A percentile compares a stretch with the other conserved stretches of the same genome.
Conservation (phyloP, 1,140 invertebrate genomes). For the Gyrodactylus bullatarudis region DNA sequence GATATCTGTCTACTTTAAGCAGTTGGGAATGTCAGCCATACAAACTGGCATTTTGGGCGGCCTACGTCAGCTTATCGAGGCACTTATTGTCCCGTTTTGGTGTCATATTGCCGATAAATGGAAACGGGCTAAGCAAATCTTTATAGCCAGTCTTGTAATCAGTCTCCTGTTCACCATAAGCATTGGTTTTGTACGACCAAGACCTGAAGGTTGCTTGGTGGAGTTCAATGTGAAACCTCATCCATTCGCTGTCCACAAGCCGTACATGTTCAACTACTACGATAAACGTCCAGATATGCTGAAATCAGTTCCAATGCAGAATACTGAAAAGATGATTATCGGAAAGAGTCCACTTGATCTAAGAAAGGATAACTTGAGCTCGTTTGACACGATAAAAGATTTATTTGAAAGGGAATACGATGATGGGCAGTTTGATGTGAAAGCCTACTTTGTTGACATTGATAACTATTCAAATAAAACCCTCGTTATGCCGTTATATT, state of each 20-base stretch:
- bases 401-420: neutral
- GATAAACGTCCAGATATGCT: neutral
- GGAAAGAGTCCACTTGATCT: neutral
- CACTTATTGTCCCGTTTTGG: conserved; percentile 87
- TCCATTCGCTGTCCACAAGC: neutral
- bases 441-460: neutral
- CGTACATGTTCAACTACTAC: neutral
- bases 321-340: neutral
- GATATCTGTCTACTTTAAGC: conserved; percentile 88
- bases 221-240: conserved; percentile 33
- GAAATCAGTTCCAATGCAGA: neutral
- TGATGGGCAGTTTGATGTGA: neutral
- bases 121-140: conserved; percentile 29
- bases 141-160: conserved; percentile 54
- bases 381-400: neutral
- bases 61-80: conserved; percentile 64
- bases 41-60: conserved; percentile 47
- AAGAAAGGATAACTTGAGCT: neutral
- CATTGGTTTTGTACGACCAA: conserved; percentile 64
- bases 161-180: conserved; percentile 88
- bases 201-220: conserved; percentile 43
- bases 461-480: conserved; percentile 12
- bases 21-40: conserved; percentile 79
- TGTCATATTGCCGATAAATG: conserved; percentile 47
- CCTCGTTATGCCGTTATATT: conserved; percentile 61